A percentile compares a stretch with the other conserved stretches of the same genome.
Conservation (phyloP, 2,888 invertebrate species). For the Gerris lacustris region DNA sequence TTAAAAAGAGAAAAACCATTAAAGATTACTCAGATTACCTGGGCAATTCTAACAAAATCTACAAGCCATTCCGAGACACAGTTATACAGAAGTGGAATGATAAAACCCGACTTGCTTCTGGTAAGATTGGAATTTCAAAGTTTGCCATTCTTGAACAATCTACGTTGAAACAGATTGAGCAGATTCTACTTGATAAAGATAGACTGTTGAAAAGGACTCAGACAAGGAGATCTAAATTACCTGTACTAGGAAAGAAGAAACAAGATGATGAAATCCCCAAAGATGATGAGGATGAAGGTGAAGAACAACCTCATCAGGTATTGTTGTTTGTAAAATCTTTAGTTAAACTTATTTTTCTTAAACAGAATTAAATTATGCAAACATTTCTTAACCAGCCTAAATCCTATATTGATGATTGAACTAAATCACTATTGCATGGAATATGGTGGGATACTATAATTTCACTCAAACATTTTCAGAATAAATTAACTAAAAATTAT, state of each 20-base stretch:
- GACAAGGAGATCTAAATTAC: slow-evolving; percentile 59
- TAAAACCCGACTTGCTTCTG: slow-evolving; percentile 63
- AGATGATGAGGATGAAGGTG: slow-evolving; percentile 30
- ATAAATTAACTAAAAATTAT: no score
- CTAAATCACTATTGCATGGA: no score
- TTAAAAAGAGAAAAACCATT: slow-evolving; percentile 41
- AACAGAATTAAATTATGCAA: neutral
- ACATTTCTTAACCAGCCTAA: no score
- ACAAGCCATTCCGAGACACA: slow-evolving; percentile 57
- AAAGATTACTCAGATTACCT: slow-evolving; percentile 49
- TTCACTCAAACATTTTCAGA: no score
- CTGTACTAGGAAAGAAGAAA: slow-evolving; percentile 48
- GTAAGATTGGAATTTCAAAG: slow-evolving; percentile 50
- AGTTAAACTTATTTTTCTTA: no score
- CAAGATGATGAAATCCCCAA: neutral
- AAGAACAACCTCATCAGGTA: slow-evolving; percentile 14
- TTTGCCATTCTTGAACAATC: slow-evolving; percentile 46
- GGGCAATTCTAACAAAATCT: slow-evolving; percentile 45
- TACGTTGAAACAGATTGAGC: slow-evolving; percentile 68
- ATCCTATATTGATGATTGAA: no score
- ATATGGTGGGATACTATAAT: no score
- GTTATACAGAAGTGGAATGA: slow-evolving; percentile 92
- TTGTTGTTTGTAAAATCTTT: neutral
- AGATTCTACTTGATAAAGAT: slow-evolving; percentile 62
- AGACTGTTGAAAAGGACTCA: slow-evolving; percentile 69